phyloP scores from a whole-genome alignment of 2,797 vertebrate species.

The Phalanger gymnotis region DNA sequence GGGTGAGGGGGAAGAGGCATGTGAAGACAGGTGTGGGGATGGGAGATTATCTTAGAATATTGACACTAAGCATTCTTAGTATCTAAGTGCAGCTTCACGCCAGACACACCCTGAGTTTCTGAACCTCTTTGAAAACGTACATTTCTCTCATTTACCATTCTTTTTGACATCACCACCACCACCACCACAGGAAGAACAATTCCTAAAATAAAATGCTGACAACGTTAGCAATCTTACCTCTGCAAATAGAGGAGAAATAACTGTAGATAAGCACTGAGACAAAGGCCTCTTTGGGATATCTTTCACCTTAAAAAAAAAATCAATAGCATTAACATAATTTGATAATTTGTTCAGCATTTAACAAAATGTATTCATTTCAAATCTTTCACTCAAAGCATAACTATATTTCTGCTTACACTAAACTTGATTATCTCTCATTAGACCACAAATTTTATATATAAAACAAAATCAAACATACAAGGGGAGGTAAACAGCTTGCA shows the following conservation, averaged over 20 bases:
- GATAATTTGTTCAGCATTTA: background rate
- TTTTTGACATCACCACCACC: rapidly evolving
- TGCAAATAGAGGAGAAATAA: slow-evolving; percentile 95
- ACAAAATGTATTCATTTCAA: background rate
- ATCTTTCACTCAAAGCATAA: background rate
- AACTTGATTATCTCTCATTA: background rate
- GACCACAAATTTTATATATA: background rate
- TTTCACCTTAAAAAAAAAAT: slow-evolving; percentile 84
- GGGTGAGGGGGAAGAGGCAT: too few relatives aligned
- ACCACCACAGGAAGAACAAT: rapidly evolving
- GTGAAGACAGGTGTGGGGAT: rapidly evolving
- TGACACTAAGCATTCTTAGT: background rate
- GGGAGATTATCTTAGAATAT: background rate
- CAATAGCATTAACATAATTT: background rate
- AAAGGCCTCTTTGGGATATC: slow-evolving; percentile 91
- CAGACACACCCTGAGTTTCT: rapidly evolving
- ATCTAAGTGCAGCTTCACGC: rapidly evolving
- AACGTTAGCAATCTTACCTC: slow-evolving; percentile 88
- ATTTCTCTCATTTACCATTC: background rate
- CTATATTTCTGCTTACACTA: background rate
- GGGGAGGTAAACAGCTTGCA: background rate
- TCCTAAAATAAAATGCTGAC: background rate
- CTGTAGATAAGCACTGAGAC: slow-evolving; percentile 93
- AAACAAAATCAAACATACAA: too few relatives aligned
- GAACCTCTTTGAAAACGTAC: rapidly evolving